Conservation (phyloP, 1,140 invertebrate genomes). For the Steinernema feltiae region DNA sequence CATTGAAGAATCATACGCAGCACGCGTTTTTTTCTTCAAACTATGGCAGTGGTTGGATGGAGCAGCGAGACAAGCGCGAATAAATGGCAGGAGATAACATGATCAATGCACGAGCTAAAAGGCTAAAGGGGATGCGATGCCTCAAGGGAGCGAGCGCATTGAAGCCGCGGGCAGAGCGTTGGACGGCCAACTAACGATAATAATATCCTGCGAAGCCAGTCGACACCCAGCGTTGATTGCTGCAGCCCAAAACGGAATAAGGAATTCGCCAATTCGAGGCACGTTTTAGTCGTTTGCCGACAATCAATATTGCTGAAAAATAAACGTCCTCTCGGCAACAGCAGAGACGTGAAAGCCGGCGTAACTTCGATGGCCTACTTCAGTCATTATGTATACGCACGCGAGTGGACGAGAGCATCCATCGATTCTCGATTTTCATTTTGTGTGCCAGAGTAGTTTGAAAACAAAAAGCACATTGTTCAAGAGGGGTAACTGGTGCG, state of each 20-base stretch:
- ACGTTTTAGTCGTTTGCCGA: background rate
- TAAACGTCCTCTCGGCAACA: background rate
- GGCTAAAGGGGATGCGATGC: background rate
- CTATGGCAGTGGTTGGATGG: too few relatives aligned
- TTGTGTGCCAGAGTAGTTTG: too few relatives aligned
- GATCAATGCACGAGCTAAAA: background rate
- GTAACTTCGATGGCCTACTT: background rate
- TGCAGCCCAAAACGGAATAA: background rate
- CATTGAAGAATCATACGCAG: too few relatives aligned
- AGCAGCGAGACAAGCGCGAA: background rate
- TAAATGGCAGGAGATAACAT: background rate
- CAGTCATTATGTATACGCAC: background rate
- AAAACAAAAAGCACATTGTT: too few relatives aligned
- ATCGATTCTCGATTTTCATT: background rate
- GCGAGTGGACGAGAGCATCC: background rate
- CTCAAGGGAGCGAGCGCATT: background rate
- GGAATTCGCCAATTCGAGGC: background rate
- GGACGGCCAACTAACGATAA: background rate
- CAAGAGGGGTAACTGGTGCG: too few relatives aligned
- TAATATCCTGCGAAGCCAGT: background rate
- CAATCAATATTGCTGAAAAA: background rate
- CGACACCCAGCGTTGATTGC: slow-evolving; percentile 3
- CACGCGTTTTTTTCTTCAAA: too few relatives aligned
- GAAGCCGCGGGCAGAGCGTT: background rate
- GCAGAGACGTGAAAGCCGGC: background rate